Evolutionary conservation across 2,113 vertebrate species (phyloP), one percentile per base, ranked within the genome.

Genomic region (Microcebus lehilahytsara): DNA sequence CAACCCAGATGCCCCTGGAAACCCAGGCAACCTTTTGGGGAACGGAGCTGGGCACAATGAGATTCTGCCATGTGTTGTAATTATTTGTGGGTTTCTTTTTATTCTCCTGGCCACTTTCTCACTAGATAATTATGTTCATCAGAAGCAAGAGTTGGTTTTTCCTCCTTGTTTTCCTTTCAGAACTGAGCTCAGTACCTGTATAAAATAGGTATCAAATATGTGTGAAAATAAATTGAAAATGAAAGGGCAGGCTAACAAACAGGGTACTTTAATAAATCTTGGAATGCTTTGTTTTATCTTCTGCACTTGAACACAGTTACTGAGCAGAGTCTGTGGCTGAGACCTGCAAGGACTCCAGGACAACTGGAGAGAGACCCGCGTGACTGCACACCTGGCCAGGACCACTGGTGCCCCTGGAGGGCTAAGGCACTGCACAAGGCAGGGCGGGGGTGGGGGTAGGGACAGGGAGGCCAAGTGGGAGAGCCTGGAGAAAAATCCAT

Each of bases 391-490:
- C 7, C 14, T 2, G 5, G 32, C 10, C 19, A 2, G 46, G 14
- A 20, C 32, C 20, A 1, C 4, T 0, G 0, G 13, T 5, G 3
- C 7, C 1, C 0, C 67, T 75, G 69, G 60, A 40, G 58, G 23
- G 1, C 3, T 9, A 9, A 23, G 13, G n/a, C 20, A 9, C 49
- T 30, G 19, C 17, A 0, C 3, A 4, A 19, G 27, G 14, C 49
- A 2, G 32, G 37, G 2, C 49, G 34, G 30, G 51, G 16, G 5
- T 2, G 40, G 22, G 14, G 20, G 8, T 2, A 34, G 16, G 14
- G 14, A 58, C 1, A 0, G 4, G 4, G 19, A 4, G 37, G 40
- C 20, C 60, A 9, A 0, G 2, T 2, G 46, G 32, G 22, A 56
- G 42, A 25, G n/a, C 9, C 80, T 7, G 1, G 11, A 49, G 32